Evolutionary conservation across 2,113 vertebrate species (phyloP), one percentile per base, ranked within the genome.

Genomic region (Microcebus ravelobensis): DNA sequence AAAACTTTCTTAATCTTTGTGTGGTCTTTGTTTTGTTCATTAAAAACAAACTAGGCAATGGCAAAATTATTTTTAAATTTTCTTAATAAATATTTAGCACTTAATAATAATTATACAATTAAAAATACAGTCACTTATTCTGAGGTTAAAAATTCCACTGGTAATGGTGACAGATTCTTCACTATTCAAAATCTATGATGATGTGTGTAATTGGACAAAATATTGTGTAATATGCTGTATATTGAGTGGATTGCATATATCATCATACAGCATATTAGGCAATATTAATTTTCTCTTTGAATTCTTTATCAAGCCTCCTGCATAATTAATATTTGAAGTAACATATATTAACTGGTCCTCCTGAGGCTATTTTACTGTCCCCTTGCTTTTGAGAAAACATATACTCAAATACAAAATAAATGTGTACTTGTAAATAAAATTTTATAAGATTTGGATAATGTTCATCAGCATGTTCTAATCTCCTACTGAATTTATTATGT

Each of bases 401-500:
- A 82, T 39, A 86, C 15, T 79, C 21, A 79, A 63, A 87, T 74
- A 74, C 25, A 92, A 81, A 97, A 59, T 79, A 95, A 96, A 80
- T 11, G n/a, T 57, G 65, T 39, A 91, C 39, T 31, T 20, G 52
- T 68, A 91, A 90, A 74, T 68, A 42, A 20, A 87, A 83, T 84
- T 96, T 95, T 68, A 55, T 29, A 93, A 91, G 63, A 71, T 65
- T 77, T 14, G 31, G 34, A 79, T 76, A 74, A 85, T 73, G 65
- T 18, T 85, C 84, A 23, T 95, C 52, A 94, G 34, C 68, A 61
- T 42, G 39, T 87, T 87, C 29, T 39, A 91, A 80, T 82, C 45
- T 92, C 29, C 14, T 13, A 12, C 57, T 92, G 59, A 96, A 96
- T 94, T 96, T 87, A 79, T 92, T 94, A 89, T 94, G 74, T 71